Percentiles rank a stretch among this genome's conserved stretches.
phyloP scores from a whole-genome alignment of 2,797 vertebrate species.

The Philypnodon macrostomus region DNA sequence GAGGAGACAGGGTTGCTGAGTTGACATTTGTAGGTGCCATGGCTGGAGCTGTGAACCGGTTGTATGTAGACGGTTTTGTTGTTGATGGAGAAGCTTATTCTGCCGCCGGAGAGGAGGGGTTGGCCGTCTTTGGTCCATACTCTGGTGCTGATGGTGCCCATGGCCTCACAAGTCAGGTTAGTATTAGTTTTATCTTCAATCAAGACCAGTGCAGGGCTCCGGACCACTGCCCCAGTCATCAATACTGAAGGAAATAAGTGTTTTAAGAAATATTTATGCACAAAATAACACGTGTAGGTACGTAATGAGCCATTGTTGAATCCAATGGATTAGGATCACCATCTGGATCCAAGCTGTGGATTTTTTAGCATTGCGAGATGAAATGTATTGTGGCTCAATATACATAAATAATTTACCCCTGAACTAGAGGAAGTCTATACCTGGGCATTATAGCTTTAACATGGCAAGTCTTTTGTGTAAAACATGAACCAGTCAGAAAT shows the following conservation, averaged over 20 bases:
- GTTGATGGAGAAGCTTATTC: constrained; percentile 49
- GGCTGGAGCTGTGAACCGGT: constrained; percentile 47
- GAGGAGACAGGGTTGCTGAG: constrained; percentile 68
- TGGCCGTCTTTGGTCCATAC: constrained; percentile 58
- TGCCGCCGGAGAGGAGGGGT: constrained; percentile 24
- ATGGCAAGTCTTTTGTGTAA: too few relatives aligned
- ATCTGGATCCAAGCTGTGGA: too few relatives aligned
- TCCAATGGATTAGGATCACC: too few relatives aligned
- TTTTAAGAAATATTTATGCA: too few relatives aligned
- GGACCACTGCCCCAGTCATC: constrained; percentile 51
- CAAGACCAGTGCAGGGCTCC: constrained; percentile 36
- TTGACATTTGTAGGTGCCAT: constrained; percentile 59
- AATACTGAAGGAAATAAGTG: constrained; percentile 23
- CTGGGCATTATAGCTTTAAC: too few relatives aligned
- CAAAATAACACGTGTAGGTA: too few relatives aligned
- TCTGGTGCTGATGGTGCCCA: constrained; percentile 48
- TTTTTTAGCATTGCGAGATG: too few relatives aligned
- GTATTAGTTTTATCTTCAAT: constrained; percentile 60
- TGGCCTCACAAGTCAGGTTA: constrained; percentile 64
- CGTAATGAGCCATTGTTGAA: too few relatives aligned
- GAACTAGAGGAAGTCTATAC: too few relatives aligned
- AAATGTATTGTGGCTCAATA: too few relatives aligned
- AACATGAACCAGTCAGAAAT: too few relatives aligned
- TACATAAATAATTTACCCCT: too few relatives aligned
- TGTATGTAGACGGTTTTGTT: constrained; percentile 48